Evolutionary conservation across 1,140 invertebrate species (phyloP), one percentile per base, ranked within the genome.

Genomic region (Odontomachus brunneus): DNA sequence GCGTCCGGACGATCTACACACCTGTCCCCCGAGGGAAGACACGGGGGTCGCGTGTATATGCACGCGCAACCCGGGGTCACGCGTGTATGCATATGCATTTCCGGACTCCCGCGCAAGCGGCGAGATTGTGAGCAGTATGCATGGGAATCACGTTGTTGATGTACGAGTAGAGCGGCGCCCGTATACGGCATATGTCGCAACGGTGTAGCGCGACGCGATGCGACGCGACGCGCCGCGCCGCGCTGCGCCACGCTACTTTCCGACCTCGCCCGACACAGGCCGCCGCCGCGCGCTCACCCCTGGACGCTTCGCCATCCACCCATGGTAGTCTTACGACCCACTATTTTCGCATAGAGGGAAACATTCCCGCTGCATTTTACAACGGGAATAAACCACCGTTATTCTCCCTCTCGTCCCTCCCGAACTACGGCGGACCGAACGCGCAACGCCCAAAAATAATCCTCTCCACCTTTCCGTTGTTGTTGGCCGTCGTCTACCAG

Each of bases 61-160:
- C 60, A 48, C 17, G 62, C 62, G 60, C 49, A 60, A 72, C 82
- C 60, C 57, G 26, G 1, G 55, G 48, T 48, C 53, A 60, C 38
- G 24, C 49, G 72, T 85, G 44, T 72, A 83, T 24, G 38, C 75
- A 80, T 80, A 80, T 80, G 65, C 65, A 75, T 26, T 17, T 26
- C 24, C 59, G 14, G n/a, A n/a, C 22, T 15, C 29, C 9, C 22
- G 9, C 44, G 4, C 33, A 29, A 4, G n/a, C 44, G 19, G n/a
- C 73, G 44, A 82, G 82, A 81, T 84, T 84, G 85, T 19, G 69
- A 84, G 74, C 33, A 88, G 89, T 92, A 92, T 92, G 90, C 91
- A 93, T 92, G 91, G 88, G 91, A 91, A 93, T 92, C 91, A 93
- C 90, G 91, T 91, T 92, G 90, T 92, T 91, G 91, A 93, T 91